These are phyloP conservation scores for Rhyzopertha dominica DNA, from an alignment of 1,140 invertebrate genomes.

Conservation along the genomic window DNA sequence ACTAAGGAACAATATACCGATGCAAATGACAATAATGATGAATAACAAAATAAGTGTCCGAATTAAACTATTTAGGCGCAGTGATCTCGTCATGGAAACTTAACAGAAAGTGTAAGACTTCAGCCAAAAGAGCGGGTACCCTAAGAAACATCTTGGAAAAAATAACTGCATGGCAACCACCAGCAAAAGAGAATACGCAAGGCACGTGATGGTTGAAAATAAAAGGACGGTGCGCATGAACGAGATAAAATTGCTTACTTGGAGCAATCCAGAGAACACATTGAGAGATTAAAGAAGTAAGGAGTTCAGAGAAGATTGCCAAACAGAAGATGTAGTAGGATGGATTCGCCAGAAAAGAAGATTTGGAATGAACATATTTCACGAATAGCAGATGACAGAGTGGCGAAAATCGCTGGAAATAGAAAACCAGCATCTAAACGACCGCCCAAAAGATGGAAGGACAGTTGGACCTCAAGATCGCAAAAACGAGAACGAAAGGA, in stretches of 20 bases:
- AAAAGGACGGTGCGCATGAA: slow-evolving; percentile 11
- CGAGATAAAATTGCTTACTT: slow-evolving; percentile 8
- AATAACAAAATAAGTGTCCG: slow-evolving; percentile 12
- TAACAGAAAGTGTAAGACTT: slow-evolving; percentile 10
- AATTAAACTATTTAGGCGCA: slow-evolving; percentile 4
- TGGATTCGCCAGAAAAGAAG: slow-evolving; percentile 4
- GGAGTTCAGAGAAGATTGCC: slow-evolving; percentile 6
- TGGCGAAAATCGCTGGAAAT: slow-evolving; percentile 9
- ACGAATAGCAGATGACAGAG: slow-evolving; percentile 12
- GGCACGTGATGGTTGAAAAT: slow-evolving; percentile 8
- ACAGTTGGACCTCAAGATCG: slow-evolving; percentile 12
- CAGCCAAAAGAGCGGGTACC: slow-evolving; percentile 9
- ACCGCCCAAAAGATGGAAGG: slow-evolving; percentile 9
- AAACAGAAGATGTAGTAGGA: slow-evolving; percentile 5
- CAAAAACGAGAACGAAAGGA: slow-evolving; percentile 8
- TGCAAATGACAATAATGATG: no score
- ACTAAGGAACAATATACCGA: no score
- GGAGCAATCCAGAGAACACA: slow-evolving; percentile 3
- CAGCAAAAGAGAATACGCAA: slow-evolving; percentile 8
- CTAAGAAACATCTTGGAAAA: slow-evolving; percentile 5
- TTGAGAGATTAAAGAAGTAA: slow-evolving; percentile 8
- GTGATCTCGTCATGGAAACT: slow-evolving; percentile 6
- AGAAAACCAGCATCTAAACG: slow-evolving; percentile 9
- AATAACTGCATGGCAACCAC: slow-evolving; percentile 4
- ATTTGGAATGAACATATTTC: slow-evolving; percentile 10